These are phyloP conservation scores for Otus scops DNA, from an alignment of 2,797 vertebrate species.

Conservation along the genomic window DNA sequence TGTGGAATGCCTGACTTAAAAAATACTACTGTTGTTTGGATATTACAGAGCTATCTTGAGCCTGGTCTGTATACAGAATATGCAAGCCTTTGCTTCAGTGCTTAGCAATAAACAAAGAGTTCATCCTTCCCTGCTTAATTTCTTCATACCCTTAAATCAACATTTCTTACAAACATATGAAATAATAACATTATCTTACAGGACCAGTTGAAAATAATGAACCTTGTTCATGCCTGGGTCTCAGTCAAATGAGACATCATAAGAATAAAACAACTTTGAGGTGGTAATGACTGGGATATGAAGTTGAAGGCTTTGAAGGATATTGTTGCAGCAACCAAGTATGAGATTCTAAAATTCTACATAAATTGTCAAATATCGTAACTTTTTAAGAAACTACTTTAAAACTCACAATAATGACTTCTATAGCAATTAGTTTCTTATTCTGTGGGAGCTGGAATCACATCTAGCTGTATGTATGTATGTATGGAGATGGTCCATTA, in stretches of 20 bases:
- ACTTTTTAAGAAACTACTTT: background rate
- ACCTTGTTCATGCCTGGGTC: background rate
- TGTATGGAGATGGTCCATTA: background rate
- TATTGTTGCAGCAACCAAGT: background rate
- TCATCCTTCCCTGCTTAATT: background rate
- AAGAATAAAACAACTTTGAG: background rate
- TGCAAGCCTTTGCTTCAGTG: background rate
- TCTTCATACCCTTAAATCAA: background rate
- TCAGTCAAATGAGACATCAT: background rate
- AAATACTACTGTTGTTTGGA: background rate
- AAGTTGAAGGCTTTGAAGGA: background rate
- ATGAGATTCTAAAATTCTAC: background rate
- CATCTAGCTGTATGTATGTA: background rate
- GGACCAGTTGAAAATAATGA: background rate
- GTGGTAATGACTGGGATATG: background rate
- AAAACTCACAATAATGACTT: background rate
- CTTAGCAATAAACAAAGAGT: background rate
- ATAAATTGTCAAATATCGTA: background rate
- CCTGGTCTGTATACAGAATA: background rate
- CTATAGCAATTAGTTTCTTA: background rate
- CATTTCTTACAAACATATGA: background rate
- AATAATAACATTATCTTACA: background rate
- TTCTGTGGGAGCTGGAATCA: background rate
- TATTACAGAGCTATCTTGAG: background rate
- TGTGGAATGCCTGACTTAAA: background rate